Conservation (phyloP, 2,113 vertebrate genomes). For the Gnathonemus echidnorhynchus region DNA sequence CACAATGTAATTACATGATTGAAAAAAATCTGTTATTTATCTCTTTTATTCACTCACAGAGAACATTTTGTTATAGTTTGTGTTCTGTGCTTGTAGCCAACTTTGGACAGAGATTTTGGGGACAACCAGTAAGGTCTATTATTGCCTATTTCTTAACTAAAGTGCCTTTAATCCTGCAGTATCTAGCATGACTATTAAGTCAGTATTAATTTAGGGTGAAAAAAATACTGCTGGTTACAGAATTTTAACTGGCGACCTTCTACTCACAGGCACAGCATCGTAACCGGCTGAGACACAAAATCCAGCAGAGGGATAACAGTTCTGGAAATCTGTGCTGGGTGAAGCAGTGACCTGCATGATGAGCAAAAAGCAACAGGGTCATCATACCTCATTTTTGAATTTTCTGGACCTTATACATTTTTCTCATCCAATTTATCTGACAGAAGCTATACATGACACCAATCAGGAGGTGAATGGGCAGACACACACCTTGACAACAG, state of each 20-base stretch:
- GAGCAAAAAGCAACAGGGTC: not conserved
- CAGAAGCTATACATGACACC: not conserved
- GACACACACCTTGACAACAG: not conserved
- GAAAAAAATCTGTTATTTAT: too few species aligned
- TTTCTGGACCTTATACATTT: not conserved
- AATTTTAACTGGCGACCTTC: not conserved
- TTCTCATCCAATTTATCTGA: not conserved
- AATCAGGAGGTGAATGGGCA: not conserved
- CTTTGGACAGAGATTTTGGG: too few species aligned
- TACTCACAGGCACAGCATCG: not conserved
- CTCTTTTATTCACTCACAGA: too few species aligned
- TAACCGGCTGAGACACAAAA: not conserved
- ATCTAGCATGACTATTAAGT: too few species aligned
- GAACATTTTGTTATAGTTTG: too few species aligned
- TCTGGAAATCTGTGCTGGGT: not conserved
- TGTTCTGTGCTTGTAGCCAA: too few species aligned
- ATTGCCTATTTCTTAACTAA: too few species aligned
- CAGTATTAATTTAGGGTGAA: too few species aligned
- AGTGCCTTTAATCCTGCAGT: too few species aligned
- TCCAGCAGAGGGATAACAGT: not conserved
- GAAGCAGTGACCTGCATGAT: not conserved
- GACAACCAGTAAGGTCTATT: too few species aligned
- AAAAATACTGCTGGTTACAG: not conserved
- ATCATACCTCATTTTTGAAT: not conserved
- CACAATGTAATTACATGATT: too few species aligned